A percentile compares a stretch with the other conserved stretches of the same genome.
Evolutionary conservation across 37 sponge, comb jelly and placozoan species (phyloP).

Genomic region (Axinella damicornis): DNA sequence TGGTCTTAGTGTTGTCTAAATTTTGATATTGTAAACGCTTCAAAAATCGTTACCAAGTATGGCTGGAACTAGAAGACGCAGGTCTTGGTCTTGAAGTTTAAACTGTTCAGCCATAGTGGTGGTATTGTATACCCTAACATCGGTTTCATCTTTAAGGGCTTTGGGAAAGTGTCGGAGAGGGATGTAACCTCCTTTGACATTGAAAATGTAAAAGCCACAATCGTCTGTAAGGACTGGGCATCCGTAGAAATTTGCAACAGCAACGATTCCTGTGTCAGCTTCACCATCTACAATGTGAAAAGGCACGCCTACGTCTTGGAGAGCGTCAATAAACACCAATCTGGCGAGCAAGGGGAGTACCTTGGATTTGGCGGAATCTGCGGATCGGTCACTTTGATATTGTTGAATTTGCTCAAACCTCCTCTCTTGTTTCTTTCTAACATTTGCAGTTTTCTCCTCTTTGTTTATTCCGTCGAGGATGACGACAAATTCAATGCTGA

Average conservation of each 20-base stretch:
- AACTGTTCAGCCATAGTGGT: too few species aligned
- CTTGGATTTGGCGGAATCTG: too few species aligned
- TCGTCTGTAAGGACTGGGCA: constrained; percentile 63
- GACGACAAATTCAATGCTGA: constrained; percentile 22
- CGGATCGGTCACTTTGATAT: not conserved
- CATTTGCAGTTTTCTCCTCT: constrained; percentile 25
- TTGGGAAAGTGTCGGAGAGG: constrained; percentile 13
- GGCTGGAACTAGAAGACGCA: constrained; percentile 4
- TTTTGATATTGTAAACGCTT: not conserved
- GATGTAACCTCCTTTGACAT: constrained; percentile 49
- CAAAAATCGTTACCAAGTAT: constrained; percentile 5
- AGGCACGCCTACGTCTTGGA: constrained; percentile 13
- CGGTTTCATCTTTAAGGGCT: too few species aligned
- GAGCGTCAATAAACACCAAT: constrained; percentile 20
- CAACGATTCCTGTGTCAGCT: constrained; percentile 46
- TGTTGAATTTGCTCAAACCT: not conserved
- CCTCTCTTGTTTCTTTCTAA: not conserved
- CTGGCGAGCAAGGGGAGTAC: constrained; percentile 27
- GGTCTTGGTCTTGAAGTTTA: not conserved
- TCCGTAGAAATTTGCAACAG: constrained; percentile 34
- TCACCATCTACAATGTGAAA: constrained; percentile 58
- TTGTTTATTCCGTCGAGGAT: constrained; percentile 65
- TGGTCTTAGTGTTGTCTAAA: too few species aligned
- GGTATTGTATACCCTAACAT: too few species aligned
- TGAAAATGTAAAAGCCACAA: constrained; percentile 72